Evolutionary conservation across 2,797 vertebrate genomes (phyloP).

Genomic region (Hybognathus amarus): DNA sequence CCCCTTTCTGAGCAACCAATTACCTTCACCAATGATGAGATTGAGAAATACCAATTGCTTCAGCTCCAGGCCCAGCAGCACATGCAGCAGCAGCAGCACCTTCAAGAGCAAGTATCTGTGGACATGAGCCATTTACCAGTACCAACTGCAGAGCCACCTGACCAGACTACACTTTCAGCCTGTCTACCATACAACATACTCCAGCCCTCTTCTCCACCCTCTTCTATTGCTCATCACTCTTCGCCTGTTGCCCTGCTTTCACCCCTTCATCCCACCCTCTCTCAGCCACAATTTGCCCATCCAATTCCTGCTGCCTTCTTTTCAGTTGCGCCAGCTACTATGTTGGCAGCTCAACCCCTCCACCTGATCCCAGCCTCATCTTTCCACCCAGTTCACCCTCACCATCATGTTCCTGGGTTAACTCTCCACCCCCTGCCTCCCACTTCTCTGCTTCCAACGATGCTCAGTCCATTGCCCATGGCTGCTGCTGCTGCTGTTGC

Average conservation of each 20-base stretch:
- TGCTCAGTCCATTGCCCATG: slow-evolving; percentile 81
- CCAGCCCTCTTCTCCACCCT: slow-evolving; percentile 71
- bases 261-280: slow-evolving; percentile 77
- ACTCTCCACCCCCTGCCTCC: slow-evolving; percentile 76
- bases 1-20: slow-evolving; percentile 82
- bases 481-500: slow-evolving; percentile 72
- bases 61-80: slow-evolving; percentile 96
- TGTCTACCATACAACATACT: slow-evolving; percentile 76
- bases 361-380: slow-evolving; percentile 79
- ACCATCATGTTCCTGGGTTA: slow-evolving; percentile 71
- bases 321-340: slow-evolving; percentile 79
- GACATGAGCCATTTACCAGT: slow-evolving; percentile 54
- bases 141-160: slow-evolving; percentile 63
- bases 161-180: slow-evolving; percentile 62
- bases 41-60: slow-evolving; percentile 93
- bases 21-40: slow-evolving; percentile 93
- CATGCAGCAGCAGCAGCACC: slow-evolving; percentile 92
- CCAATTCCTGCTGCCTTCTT: slow-evolving; percentile 76
- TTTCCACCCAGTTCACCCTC: slow-evolving; percentile 74
- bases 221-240: slow-evolving; percentile 71
- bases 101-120: slow-evolving; percentile 71
- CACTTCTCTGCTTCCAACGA: slow-evolving; percentile 76
- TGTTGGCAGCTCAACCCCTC: slow-evolving; percentile 80
- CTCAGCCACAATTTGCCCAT: slow-evolving; percentile 77
- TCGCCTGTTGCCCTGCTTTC: slow-evolving; percentile 70